phyloP scores from a whole-genome alignment of 2,888 invertebrate genomes.

The Harmothoe impar region DNA sequence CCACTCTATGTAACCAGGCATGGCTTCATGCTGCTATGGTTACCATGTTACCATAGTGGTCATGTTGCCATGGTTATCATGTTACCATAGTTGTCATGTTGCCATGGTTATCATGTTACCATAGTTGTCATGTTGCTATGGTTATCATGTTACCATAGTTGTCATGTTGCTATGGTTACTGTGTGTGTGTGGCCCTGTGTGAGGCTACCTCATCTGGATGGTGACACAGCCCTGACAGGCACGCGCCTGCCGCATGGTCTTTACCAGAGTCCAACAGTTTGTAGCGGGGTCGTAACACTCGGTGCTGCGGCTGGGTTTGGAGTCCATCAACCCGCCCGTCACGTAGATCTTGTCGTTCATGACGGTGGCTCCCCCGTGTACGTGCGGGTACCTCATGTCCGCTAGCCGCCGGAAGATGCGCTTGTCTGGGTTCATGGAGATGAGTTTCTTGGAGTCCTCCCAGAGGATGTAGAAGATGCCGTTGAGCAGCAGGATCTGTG shows the following conservation, averaged over 20 bases:
- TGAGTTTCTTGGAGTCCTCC: constrained; percentile 81
- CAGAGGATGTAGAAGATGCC: constrained; percentile 82
- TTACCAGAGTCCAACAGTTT: constrained; percentile 78
- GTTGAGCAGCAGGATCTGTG: constrained; percentile 80
- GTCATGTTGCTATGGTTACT: too few species aligned
- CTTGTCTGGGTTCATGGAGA: constrained; percentile 80
- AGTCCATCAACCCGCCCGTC: constrained; percentile 78
- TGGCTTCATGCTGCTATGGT: too few species aligned
- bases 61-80: too few species aligned
- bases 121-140: too few species aligned
- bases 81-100: too few species aligned
- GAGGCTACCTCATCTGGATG: constrained; percentile 76
- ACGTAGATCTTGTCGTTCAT: constrained; percentile 80
- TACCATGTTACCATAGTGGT: too few species aligned
- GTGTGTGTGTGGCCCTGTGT: not conserved
- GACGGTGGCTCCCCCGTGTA: constrained; percentile 79
- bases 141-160: too few species aligned
- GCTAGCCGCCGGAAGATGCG: constrained; percentile 80
- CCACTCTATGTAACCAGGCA: too few species aligned
- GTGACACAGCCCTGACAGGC: constrained; percentile 81
- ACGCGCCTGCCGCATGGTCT: constrained; percentile 75
- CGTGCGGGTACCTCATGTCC: constrained; percentile 76
- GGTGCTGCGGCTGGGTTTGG: constrained; percentile 76
- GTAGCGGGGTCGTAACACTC: constrained; percentile 81
- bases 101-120: too few species aligned